Evolutionary conservation across 2,797 vertebrate species (phyloP).

Genomic region (Enteromius trimaculatus): DNA sequence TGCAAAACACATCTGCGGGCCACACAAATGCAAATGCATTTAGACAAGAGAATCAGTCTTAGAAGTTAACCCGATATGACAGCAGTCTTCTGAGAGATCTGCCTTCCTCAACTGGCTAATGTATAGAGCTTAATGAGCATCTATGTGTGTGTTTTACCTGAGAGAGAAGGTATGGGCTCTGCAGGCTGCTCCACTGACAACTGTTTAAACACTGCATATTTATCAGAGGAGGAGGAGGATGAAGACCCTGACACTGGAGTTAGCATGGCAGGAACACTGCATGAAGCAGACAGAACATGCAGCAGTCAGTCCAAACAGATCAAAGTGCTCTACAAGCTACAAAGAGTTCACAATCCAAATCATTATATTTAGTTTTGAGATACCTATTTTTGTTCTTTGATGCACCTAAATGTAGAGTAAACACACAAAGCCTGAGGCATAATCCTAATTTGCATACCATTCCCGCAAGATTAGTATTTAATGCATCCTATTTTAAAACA

Average conservation of each 20-base stretch:
- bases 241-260: conserved; percentile 90
- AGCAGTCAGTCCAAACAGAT: conserved; percentile 4
- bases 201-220: conserved; percentile 96
- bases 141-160: conserved; percentile 79
- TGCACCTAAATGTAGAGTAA: not conserved
- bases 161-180: conserved; percentile 79
- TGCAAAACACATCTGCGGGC: conserved; percentile 1
- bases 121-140: not conserved
- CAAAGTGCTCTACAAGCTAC: not conserved
- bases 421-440: not conserved
- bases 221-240: conserved; percentile 81
- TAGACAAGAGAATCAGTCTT: conserved; percentile 21
- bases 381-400: not conserved
- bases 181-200: conserved; percentile 85
- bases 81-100: conserved; percentile 4
- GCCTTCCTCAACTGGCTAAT: conserved; percentile 13
- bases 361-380: not conserved
- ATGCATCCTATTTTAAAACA: not conserved
- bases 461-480: not conserved
- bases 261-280: conserved; percentile 86
- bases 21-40: conserved; percentile 1
- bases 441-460: not conserved
- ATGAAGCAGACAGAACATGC: conserved; percentile 31
- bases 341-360: not conserved
- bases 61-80: conserved; percentile 21